phyloP scores from a whole-genome alignment of 2,797 vertebrate species.

The Aeoliscus strigatus region DNA sequence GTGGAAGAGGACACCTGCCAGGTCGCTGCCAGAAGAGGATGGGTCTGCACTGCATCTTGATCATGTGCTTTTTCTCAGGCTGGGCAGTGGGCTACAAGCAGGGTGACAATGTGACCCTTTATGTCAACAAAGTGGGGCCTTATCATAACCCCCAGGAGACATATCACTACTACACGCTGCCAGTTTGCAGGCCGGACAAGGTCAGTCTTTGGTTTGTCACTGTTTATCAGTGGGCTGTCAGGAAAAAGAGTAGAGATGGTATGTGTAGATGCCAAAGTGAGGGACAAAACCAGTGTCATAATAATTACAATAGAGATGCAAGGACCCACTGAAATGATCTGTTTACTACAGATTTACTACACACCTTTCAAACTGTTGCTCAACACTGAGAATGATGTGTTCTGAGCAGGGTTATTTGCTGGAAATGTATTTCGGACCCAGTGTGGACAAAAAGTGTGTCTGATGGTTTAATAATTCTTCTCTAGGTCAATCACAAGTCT shows the following conservation, averaged over 20 bases:
- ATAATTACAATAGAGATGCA: too few species aligned
- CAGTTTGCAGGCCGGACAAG: constrained; percentile 87
- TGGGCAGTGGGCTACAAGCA: constrained; percentile 74
- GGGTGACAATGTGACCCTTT: constrained; percentile 83
- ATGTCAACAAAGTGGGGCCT: constrained; percentile 94
- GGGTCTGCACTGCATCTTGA: constrained; percentile 53
- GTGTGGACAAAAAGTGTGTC: too few species aligned
- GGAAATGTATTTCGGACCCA: too few species aligned
- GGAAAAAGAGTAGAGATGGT: neutral
- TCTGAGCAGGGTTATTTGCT: too few species aligned
- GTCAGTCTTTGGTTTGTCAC: constrained; percentile 58
- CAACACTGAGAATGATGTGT: too few species aligned
- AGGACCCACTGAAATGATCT: too few species aligned
- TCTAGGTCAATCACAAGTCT: constrained; percentile 84
- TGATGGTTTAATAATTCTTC: constrained; percentile 7
- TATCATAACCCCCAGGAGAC: constrained; percentile 96
- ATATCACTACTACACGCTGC: constrained; percentile 91
- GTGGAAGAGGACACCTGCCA: constrained; percentile 40
- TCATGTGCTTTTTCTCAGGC: constrained; percentile 61
- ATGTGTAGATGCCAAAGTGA: neutral
- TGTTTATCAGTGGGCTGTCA: constrained; percentile 1
- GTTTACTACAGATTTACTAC: too few species aligned
- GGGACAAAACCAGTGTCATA: neutral
- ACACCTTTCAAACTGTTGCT: too few species aligned
- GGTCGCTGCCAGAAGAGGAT: constrained; percentile 50